phyloP scores from a whole-genome alignment of 2,797 vertebrate genomes.

The Australoheros facetus region DNA sequence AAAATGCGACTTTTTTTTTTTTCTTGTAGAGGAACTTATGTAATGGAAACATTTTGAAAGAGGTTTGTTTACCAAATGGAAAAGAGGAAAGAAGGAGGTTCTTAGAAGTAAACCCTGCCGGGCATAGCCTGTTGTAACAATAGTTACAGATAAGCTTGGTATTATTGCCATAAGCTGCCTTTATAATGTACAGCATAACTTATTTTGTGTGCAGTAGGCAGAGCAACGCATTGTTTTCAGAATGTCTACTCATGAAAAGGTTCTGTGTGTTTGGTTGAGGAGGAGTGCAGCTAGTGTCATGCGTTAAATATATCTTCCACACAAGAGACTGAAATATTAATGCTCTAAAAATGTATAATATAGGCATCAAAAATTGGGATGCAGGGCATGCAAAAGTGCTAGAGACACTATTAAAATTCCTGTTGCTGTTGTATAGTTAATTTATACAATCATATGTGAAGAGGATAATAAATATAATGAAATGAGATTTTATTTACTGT shows the following conservation, averaged over 20 bases:
- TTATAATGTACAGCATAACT: neutral
- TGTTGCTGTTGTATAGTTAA: neutral
- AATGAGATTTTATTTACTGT: neutral
- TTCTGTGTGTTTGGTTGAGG: neutral
- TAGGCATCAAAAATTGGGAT: neutral
- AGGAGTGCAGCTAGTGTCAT: neutral
- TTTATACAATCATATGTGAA: neutral
- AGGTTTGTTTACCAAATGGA: slow-evolving; percentile 4
- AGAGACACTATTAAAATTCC: neutral
- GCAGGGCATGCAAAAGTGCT: neutral
- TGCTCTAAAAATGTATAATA: neutral
- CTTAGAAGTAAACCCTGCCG: neutral
- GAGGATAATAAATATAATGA: neutral
- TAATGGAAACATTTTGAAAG: slow-evolving; percentile 34
- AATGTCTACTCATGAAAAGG: slow-evolving; percentile 18
- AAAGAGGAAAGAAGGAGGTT: slow-evolving; percentile 14
- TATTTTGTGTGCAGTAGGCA: slow-evolving; percentile 1
- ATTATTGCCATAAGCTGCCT: slow-evolving; percentile 8
- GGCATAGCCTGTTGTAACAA: slow-evolving; percentile 25
- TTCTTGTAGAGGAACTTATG: slow-evolving; percentile 4
- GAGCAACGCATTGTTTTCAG: neutral
- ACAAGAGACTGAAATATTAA: neutral
- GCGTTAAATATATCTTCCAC: slow-evolving; percentile 4
- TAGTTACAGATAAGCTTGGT: slow-evolving; percentile 10
- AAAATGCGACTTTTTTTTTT: neutral